phyloP scores from a whole-genome alignment of 2,888 invertebrate species.

The Melanchra persicariae region DNA sequence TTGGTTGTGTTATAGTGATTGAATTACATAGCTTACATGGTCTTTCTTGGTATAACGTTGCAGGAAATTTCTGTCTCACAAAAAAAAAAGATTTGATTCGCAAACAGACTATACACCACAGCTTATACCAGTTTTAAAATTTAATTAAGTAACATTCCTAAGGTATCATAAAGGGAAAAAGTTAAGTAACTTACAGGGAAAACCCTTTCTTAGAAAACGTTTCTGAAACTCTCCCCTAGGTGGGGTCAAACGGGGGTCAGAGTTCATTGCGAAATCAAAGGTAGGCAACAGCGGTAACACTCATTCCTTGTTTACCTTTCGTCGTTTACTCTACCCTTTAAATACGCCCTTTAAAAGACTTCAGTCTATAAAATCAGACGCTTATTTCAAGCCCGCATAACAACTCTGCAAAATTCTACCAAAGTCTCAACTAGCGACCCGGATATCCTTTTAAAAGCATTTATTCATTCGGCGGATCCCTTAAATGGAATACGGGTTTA shows the following conservation, averaged over 20 bases:
- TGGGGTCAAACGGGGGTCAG: not conserved
- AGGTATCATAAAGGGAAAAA: not conserved
- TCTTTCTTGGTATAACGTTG: no score
- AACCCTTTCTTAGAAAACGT: not conserved
- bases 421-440: conserved; percentile 23
- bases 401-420: conserved; percentile 4
- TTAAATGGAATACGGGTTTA: conserved; percentile 52
- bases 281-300: not conserved
- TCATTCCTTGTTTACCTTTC: not conserved
- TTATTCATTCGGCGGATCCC: conserved; percentile 42
- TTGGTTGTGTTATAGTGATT: no score
- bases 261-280: conserved; percentile 12
- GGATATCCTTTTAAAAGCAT: conserved; percentile 52
- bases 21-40: no score
- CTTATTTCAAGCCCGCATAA: conserved; percentile 36
- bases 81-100: no score
- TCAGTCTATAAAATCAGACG: not conserved
- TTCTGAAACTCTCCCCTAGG: not conserved
- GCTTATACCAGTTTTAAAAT: no score
- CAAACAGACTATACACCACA: no score
- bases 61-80: not conserved
- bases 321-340: no score
- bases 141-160: no score
- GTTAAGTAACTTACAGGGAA: no score
- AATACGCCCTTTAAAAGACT: not conserved